phyloP scores from a whole-genome alignment of 2,888 invertebrate genomes.

The Folsomia candida region DNA sequence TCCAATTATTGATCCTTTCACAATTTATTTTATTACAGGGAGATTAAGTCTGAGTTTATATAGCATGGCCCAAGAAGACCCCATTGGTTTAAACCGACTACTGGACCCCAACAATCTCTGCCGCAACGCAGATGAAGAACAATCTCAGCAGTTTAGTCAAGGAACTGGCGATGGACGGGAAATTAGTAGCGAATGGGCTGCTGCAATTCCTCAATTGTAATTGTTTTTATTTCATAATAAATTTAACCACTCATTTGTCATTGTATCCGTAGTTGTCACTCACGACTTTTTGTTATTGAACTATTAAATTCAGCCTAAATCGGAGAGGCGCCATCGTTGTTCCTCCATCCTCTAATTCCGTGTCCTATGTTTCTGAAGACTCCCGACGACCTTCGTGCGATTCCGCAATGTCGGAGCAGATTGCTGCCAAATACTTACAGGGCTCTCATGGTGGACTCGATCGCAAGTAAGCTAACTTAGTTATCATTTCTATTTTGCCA shows the following conservation, averaged over 20 bases:
- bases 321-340: conserved; percentile 76
- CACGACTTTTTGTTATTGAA: too few species aligned
- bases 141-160: conserved; percentile 55
- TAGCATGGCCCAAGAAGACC: conserved; percentile 84
- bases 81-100: conserved; percentile 61
- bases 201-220: conserved; percentile 83
- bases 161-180: conserved; percentile 70
- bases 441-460: conserved; percentile 57
- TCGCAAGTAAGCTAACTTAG: conserved; percentile 23
- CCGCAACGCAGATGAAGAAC: conserved; percentile 32
- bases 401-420: conserved; percentile 38
- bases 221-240: too few species aligned
- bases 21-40: too few species aligned
- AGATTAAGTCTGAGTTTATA: conserved; percentile 82
- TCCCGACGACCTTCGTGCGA: conserved; percentile 45
- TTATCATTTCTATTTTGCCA: too few species aligned
- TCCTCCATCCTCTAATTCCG: conserved; percentile 53
- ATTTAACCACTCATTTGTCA: too few species aligned
- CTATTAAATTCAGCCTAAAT: too few species aligned
- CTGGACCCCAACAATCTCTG: conserved; percentile 45
- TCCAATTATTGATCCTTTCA: too few species aligned
- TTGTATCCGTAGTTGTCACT: too few species aligned
- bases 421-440: conserved; percentile 37
- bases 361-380: conserved; percentile 46
- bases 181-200: conserved; percentile 88